These are phyloP conservation scores for Xylophagus ater DNA, from an alignment of 2,888 invertebrate genomes.

Conservation along the genomic window DNA sequence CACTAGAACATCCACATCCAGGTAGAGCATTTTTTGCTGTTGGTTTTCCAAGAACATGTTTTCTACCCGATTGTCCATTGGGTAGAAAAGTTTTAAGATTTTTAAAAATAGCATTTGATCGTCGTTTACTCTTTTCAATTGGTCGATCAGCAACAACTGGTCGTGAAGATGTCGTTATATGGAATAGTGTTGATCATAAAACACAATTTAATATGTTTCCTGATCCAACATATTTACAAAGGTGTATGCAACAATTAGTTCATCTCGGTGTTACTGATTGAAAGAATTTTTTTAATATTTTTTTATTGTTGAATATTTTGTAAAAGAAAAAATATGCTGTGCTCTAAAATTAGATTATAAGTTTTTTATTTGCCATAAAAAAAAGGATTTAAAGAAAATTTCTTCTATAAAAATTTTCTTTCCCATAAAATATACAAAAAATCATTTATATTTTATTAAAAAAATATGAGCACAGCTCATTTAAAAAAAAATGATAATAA, in stretches of 20 bases:
- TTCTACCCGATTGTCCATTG: conserved; percentile 71
- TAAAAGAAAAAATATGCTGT: too few species aligned
- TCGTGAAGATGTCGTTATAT: conserved; percentile 79
- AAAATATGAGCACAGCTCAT: too few species aligned
- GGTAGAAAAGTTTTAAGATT: conserved; percentile 67
- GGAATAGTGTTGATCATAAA: conserved; percentile 85
- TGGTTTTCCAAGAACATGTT: conserved; percentile 72
- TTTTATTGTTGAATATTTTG: too few species aligned
- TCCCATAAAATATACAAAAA: too few species aligned
- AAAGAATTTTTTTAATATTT: conserved; percentile 11
- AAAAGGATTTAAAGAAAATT: too few species aligned
- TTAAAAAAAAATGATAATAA: too few species aligned
- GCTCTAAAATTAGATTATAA: too few species aligned
- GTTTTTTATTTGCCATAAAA: too few species aligned
- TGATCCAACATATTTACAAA: conserved; percentile 62
- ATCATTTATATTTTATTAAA: too few species aligned
- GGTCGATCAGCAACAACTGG: conserved; percentile 83
- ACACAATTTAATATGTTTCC: conserved; percentile 69
- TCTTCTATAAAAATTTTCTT: too few species aligned
- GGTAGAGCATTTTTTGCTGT: conserved; percentile 81
- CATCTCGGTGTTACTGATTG: conserved; percentile 41
- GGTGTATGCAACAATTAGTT: conserved; percentile 40
- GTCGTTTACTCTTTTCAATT: conserved; percentile 73
- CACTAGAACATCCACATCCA: conserved; percentile 64
- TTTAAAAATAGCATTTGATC: conserved; percentile 72